These are phyloP conservation scores for Triplophysa rosa DNA, from an alignment of 2,113 vertebrate genomes.

Conservation along the genomic window DNA sequence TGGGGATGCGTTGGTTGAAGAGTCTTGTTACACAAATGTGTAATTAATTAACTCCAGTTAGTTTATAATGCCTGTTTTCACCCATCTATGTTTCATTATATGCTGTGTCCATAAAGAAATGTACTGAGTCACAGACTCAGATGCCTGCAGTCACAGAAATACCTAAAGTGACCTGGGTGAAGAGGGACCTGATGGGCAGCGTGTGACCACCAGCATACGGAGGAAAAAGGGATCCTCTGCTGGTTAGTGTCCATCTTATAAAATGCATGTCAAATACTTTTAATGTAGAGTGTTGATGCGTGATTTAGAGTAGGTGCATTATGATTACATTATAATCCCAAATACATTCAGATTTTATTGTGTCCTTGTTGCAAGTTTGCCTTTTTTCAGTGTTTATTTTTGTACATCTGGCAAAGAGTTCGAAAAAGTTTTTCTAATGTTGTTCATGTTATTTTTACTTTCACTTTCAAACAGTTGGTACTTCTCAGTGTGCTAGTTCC, in stretches of 20 bases:
- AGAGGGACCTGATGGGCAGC: slow-evolving; percentile 5
- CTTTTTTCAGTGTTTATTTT: background rate
- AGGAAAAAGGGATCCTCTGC: background rate
- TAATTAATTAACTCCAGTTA: background rate
- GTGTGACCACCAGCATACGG: background rate
- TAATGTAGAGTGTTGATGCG: background rate
- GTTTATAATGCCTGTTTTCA: background rate
- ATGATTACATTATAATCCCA: slow-evolving; percentile 9
- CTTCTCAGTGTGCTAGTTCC: slow-evolving; percentile 2
- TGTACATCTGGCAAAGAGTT: background rate
- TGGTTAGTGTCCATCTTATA: background rate
- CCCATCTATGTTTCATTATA: background rate
- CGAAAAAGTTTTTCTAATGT: background rate
- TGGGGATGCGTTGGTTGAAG: background rate
- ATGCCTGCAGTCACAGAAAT: background rate
- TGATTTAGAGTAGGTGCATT: background rate
- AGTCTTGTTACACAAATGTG: background rate
- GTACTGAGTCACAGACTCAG: background rate
- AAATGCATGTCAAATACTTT: background rate
- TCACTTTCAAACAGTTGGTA: slow-evolving; percentile 1
- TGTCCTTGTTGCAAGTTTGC: background rate
- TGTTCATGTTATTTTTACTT: slow-evolving; percentile 11
- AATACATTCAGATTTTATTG: background rate
- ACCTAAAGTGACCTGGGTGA: background rate
- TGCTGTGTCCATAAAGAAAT: background rate